Conservation (phyloP, 2,888 invertebrate species). For the Zhengitettix transpicula region DNA sequence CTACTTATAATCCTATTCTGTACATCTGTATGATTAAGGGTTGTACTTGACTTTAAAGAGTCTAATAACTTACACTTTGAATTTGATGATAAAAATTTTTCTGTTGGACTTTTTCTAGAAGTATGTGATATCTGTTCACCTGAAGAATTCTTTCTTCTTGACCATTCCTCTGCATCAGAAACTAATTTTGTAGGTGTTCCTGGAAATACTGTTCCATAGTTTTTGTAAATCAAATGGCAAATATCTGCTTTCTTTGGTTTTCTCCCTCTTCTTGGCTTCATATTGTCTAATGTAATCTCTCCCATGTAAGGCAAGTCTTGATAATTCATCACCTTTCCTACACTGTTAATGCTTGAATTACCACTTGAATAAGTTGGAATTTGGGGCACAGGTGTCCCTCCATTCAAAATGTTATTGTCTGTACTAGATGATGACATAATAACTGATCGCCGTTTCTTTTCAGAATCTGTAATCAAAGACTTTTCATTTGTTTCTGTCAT, state of each 20-base stretch:
- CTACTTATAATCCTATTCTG: slow-evolving; percentile 53
- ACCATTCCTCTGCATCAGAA: background rate
- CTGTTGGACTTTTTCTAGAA: background rate
- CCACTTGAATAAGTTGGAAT: slow-evolving; percentile 9
- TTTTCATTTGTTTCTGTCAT: background rate
- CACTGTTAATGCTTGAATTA: background rate
- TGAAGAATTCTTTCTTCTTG: background rate
- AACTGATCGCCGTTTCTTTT: slow-evolving; percentile 8
- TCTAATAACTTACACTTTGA: slow-evolving; percentile 9
- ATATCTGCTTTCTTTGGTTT: slow-evolving; percentile 88
- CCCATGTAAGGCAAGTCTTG: slow-evolving; percentile 84
- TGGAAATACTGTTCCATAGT: slow-evolving; percentile 74
- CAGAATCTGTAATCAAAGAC: background rate
- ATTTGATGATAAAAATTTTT: background rate
- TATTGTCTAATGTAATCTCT: slow-evolving; percentile 77
- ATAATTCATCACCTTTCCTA: slow-evolving; percentile 43
- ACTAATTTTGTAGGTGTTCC: slow-evolving; percentile 37
- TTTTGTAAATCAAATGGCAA: slow-evolving; percentile 79
- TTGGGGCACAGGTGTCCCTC: background rate
- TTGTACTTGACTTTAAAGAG: slow-evolving; percentile 5
- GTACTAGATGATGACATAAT: slow-evolving; percentile 6
- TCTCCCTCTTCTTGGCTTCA: slow-evolving; percentile 67
- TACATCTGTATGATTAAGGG: slow-evolving; percentile 39
- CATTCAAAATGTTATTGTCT: background rate
- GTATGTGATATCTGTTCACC: background rate